Percentiles rank a stretch among this genome's conserved stretches.
Evolutionary conservation across 1,140 invertebrate species (phyloP).

Genomic region (Campoletis sonorensis): DNA sequence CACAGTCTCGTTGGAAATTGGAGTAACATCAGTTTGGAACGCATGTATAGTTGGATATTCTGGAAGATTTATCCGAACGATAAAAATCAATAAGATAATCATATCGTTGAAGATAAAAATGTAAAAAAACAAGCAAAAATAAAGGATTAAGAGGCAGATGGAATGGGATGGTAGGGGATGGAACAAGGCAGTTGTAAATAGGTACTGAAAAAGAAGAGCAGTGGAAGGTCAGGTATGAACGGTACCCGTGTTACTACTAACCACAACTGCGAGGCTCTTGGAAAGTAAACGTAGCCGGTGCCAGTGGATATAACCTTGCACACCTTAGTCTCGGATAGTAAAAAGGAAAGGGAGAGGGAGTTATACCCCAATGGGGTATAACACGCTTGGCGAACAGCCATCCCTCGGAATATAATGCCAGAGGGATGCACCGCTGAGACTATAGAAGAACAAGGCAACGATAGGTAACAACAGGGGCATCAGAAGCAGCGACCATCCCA

Average conservation of each 20-base stretch:
- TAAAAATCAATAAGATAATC: neutral
- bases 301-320: slow-evolving; percentile 27
- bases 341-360: neutral
- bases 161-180: neutral
- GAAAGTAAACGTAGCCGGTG: slow-evolving; percentile 13
- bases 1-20: too few relatives aligned
- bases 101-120: neutral
- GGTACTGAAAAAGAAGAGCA: neutral
- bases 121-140: neutral
- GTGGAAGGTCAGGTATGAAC: slow-evolving; percentile 16
- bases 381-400: slow-evolving; percentile 34
- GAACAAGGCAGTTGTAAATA: slow-evolving; percentile 7
- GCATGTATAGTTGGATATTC: neutral
- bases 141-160: neutral
- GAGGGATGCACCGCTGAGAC: slow-evolving; percentile 25
- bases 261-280: slow-evolving; percentile 34
- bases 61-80: neutral
- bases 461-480: neutral
- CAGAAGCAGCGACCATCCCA: slow-evolving; percentile 9
- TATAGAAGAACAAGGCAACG: slow-evolving; percentile 1
- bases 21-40: too few relatives aligned
- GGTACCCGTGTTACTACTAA: slow-evolving; percentile 39
- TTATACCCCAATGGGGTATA: slow-evolving; percentile 33
- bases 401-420: slow-evolving; percentile 39
- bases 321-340: neutral